Evolutionary conservation across 2,113 vertebrate species (phyloP), one percentile per base, ranked within the genome.

Genomic region (Sphyrna mokarran): DNA sequence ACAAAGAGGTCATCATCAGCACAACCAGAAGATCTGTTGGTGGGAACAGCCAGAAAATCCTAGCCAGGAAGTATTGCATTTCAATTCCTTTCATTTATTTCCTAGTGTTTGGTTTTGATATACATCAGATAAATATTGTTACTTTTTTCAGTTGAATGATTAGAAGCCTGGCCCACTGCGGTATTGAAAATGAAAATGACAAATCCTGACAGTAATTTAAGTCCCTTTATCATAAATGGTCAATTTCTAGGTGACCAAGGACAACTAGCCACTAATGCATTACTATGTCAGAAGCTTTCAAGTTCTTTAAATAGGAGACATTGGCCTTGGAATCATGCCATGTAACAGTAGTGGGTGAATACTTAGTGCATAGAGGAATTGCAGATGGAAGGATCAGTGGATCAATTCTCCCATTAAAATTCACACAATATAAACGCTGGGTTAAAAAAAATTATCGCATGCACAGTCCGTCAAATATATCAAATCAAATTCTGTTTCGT

Each of bases 261-360:
- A 37, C 33, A 11, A 18, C 10, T 7, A 37, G 10, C 29, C 29
- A 63, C 11, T 93, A 22, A 93, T 37, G 89, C 37, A 20, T 93
- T 40, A 37, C 68, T 61, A 93, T 66, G 4, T 40, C 66, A n/a
- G 61, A 93, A 68, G 89, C 61, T 93, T 93, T 63, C n/a, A 20
- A 68, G 61, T 90, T 90, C 33, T 37, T 63, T 68, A 66, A 66
- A 63, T 93, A 66, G 58, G 58, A 66, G 89, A 66, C 33, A 93
- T 37, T 66, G 33, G 89, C 58, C 89, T 63, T 91, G 89, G 89
- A 93, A 68, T 68, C 89, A 66, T 66, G 89, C 89, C 89, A 93
- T 66, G 33, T n/a, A 54, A 18, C 66, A 63, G 61, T 89, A 37
- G 61, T 20, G 18, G 37, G 3, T 40, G 89, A n/a, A 93, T n/a